A percentile compares a stretch with the other conserved stretches of the same genome.
Conservation (phyloP, 2,113 vertebrate species). For the Cathartes aura region DNA sequence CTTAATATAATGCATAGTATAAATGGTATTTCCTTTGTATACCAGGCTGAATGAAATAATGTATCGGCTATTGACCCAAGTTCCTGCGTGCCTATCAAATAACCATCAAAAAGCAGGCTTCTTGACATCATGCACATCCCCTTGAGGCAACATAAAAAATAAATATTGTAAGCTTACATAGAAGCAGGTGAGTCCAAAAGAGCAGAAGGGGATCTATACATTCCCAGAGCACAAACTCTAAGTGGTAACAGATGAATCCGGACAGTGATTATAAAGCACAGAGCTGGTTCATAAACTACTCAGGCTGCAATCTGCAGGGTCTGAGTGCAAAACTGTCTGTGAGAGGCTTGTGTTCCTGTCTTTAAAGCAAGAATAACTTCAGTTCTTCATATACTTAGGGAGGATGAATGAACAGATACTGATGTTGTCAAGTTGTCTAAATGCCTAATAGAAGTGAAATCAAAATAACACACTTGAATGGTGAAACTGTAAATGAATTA, state of each 20-base stretch:
- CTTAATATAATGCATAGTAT: not conserved
- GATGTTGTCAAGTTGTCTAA: not conserved
- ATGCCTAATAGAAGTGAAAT: not conserved
- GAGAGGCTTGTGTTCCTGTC: not conserved
- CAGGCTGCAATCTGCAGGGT: not conserved
- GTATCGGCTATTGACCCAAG: not conserved
- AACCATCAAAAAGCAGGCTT: not conserved
- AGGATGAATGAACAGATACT: not conserved
- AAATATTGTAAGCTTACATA: not conserved
- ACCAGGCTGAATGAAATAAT: conserved; percentile 12
- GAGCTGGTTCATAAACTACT: not conserved
- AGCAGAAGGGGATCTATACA: not conserved
- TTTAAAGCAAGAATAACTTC: not conserved
- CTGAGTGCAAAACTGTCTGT: not conserved
- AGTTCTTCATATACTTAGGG: not conserved
- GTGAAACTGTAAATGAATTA: not conserved
- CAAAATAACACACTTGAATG: not conserved
- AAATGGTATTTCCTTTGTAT: conserved; percentile 35
- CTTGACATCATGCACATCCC: not conserved
- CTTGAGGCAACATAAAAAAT: not conserved
- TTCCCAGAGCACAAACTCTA: conserved; percentile 1
- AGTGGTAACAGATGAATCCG: conserved; percentile 4
- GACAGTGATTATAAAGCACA: not conserved
- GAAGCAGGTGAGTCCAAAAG: conserved; percentile 23
- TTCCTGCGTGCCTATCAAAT: not conserved